phyloP scores from a whole-genome alignment of 2,113 vertebrate genomes.

The Nannospalax galili region DNA sequence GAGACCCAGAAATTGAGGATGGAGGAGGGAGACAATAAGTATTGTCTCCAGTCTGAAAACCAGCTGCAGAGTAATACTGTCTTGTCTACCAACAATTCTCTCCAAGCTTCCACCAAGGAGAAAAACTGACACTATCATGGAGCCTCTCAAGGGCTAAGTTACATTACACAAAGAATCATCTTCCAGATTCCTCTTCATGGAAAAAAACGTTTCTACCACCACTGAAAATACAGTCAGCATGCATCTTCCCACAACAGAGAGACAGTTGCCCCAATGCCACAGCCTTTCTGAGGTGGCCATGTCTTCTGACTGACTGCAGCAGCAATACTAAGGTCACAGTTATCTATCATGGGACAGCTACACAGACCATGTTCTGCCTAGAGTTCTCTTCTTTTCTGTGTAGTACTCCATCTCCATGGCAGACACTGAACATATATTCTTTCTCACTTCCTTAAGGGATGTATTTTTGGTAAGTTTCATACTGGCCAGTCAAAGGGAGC shows the following conservation, averaged over 20 bases:
- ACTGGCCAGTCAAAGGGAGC: too few species aligned
- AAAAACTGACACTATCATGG: background rate
- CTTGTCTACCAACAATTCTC: background rate
- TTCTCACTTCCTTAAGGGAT: too few species aligned
- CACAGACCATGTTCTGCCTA: background rate
- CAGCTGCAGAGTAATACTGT: background rate
- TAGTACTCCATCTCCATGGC: too few species aligned
- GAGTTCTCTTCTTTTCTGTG: too few species aligned
- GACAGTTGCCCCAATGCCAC: background rate
- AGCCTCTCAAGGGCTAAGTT: background rate
- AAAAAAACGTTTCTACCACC: background rate
- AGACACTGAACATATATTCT: too few species aligned
- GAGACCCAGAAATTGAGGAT: background rate
- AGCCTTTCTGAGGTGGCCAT: background rate
- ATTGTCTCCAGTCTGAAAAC: background rate
- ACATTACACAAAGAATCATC: background rate
- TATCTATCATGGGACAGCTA: background rate
- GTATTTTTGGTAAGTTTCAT: too few species aligned
- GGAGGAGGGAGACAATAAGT: background rate
- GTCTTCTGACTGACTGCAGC: background rate
- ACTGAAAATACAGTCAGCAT: background rate
- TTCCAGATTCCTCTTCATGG: background rate
- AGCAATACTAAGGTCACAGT: background rate
- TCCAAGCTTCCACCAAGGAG: background rate
- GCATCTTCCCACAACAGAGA: background rate